Base-by-base conservation (phyloP, 2,113 vertebrate species). In the Limanda limanda region DNA sequence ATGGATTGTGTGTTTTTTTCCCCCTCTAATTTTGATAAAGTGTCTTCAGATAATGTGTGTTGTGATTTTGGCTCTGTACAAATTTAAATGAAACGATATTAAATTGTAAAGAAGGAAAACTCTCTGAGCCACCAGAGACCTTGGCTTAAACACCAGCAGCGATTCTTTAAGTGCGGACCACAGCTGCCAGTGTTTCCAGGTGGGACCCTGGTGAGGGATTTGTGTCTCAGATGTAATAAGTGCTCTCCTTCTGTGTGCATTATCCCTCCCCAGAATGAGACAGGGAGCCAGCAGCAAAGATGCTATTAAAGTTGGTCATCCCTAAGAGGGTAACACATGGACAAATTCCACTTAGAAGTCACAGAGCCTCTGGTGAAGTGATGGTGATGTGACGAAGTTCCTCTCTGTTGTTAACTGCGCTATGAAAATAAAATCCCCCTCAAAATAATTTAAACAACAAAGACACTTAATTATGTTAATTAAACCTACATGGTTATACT, bases 131-230 rank as follows among this genome's bases (percentile, higher is more conserved):
- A 58, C 54, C 23, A 40, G 40, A 73, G 56, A 62, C 47, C 3
- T 55, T 54, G 54, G 6, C 27, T 51, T 79, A 21, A 68, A 68
- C 12, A 8, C 4, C 0, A 1, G 64, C 35, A 35, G 25, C n/a
- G 13, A 17, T 27, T 61, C 17, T 75, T 56, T 18, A 56, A 48
- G 20, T 2, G n/a, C 23, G 68, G 25, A 59, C 66, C 40, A n/a
- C n/a, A 55, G 62, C 48, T 71, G 71, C 69, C 74, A 51, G 11
- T 3, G 64, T 54, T 23, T 45, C 14, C 24, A 27, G 60, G 52
- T 57, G 52, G 64, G 65, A 64, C 69, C n/a, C 68, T 54, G 62
- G 63, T 78, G 61, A 73, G 56, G 10, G 40, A 68, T 42, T 64
- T 64, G 58, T 51, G 58, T 45, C 37, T 52, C n/a, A 18, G 40